Percentiles rank a stretch among this genome's conserved stretches.
These are phyloP conservation scores for Caradrina kadenii DNA, from an alignment of 2,888 invertebrate genomes.

Conservation along the genomic window DNA sequence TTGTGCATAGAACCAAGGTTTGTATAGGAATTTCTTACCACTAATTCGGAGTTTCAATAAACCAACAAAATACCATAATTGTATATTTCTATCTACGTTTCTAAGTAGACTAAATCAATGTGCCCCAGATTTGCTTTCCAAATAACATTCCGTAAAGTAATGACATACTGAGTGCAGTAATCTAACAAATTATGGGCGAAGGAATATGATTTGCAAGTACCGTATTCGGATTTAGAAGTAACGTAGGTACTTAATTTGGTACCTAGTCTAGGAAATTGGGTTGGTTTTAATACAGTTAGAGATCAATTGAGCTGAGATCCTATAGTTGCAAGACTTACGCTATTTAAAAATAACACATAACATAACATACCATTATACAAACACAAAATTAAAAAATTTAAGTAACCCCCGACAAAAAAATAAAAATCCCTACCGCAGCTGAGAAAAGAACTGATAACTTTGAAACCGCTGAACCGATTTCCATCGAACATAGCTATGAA, in stretches of 20 bases:
- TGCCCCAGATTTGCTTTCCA: slow-evolving; percentile 38
- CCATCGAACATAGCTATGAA: too few relatives aligned
- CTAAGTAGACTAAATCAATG: slow-evolving; percentile 28
- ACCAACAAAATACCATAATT: slow-evolving; percentile 14
- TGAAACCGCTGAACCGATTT: too few relatives aligned
- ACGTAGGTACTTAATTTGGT: slow-evolving; percentile 25
- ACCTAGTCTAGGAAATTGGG: slow-evolving; percentile 12
- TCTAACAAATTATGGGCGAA: slow-evolving; percentile 32
- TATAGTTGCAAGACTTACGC: too few relatives aligned
- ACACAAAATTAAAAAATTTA: too few relatives aligned
- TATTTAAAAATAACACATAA: too few relatives aligned
- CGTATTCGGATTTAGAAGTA: slow-evolving; percentile 36
- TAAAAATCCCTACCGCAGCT: too few relatives aligned
- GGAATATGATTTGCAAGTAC: slow-evolving; percentile 52
- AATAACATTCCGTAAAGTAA: slow-evolving; percentile 52
- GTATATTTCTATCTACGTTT: background rate
- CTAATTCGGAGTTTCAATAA: background rate
- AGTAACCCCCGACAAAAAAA: too few relatives aligned
- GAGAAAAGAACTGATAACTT: too few relatives aligned
- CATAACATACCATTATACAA: too few relatives aligned
- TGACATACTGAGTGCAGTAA: slow-evolving; percentile 45
- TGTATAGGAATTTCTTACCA: too few relatives aligned
- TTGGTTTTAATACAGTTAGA: background rate
- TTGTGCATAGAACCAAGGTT: too few relatives aligned
- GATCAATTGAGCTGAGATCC: background rate